Evolutionary conservation across 1,140 invertebrate genomes (phyloP).

Genomic region (Cyclargus thomasi): DNA sequence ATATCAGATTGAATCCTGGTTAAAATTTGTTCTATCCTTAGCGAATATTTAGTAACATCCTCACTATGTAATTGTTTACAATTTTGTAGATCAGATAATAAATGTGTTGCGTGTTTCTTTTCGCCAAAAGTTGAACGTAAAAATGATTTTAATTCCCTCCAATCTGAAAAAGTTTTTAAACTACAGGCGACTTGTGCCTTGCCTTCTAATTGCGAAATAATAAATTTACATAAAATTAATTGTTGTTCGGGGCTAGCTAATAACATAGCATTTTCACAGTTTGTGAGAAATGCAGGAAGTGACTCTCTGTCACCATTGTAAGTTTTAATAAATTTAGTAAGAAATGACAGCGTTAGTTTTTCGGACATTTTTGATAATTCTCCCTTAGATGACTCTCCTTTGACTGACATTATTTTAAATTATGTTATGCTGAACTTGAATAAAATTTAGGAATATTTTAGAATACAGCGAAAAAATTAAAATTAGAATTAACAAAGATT

Average conservation of each 20-base stretch:
- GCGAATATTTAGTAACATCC: not conserved
- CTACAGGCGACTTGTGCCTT: conserved; percentile 26
- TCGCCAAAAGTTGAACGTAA: not conserved
- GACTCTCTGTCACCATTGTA: conserved; percentile 25
- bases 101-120: conserved; percentile 1
- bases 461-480: too few relatives aligned
- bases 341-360: conserved; percentile 14
- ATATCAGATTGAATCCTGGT: not conserved
- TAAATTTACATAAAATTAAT: conserved; percentile 26
- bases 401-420: not conserved
- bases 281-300: conserved; percentile 27
- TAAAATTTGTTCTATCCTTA: not conserved
- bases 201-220: conserved; percentile 25
- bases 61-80: not conserved
- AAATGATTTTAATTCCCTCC: too few relatives aligned
- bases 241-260: conserved; percentile 23
- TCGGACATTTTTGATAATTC: conserved; percentile 17
- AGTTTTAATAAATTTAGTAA: conserved; percentile 28
- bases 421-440: too few relatives aligned
- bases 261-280: conserved; percentile 27
- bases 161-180: conserved; percentile 21
- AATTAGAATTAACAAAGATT: too few relatives aligned
- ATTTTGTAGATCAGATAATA: not conserved
- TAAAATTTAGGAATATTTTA: too few relatives aligned
- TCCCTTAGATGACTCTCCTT: not conserved